These are phyloP conservation scores for Cantharis rustica DNA, from an alignment of 2,888 invertebrate genomes.

Conservation along the genomic window DNA sequence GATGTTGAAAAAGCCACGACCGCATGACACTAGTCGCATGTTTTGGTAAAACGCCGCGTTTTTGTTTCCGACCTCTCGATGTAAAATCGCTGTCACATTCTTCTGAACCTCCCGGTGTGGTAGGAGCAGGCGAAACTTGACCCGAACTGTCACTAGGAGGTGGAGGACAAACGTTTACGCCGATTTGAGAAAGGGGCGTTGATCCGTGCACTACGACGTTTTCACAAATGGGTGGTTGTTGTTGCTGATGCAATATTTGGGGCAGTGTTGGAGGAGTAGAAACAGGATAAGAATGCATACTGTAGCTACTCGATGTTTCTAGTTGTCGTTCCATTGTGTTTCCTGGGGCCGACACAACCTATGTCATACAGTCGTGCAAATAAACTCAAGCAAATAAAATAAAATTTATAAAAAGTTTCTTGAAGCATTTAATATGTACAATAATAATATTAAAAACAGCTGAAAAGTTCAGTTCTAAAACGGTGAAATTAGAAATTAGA, in stretches of 20 bases:
- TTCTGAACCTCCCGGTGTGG: constrained; percentile 63
- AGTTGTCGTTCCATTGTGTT: constrained; percentile 42
- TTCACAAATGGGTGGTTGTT: constrained; percentile 54
- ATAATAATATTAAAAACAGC: neutral
- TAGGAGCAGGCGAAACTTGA: constrained; percentile 65
- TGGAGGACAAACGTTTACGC: constrained; percentile 69
- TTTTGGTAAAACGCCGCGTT: constrained; percentile 91
- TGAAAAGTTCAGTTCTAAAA: too few relatives aligned
- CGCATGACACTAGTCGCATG: constrained; percentile 96
- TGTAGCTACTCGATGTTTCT: constrained; percentile 49
- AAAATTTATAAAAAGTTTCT: neutral
- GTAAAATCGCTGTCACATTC: constrained; percentile 61
- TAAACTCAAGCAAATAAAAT: constrained; percentile 4
- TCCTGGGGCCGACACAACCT: constrained; percentile 49
- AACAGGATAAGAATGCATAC: constrained; percentile 44
- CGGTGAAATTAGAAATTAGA: too few relatives aligned
- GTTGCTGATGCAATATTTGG: constrained; percentile 42
- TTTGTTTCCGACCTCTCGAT: constrained; percentile 65
- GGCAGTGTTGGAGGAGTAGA: constrained; percentile 49
- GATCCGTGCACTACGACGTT: constrained; percentile 75
- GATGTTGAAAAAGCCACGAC: constrained; percentile 95
- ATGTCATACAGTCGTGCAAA: constrained; percentile 12
- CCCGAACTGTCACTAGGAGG: constrained; percentile 62
- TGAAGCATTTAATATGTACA: neutral
- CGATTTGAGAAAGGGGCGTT: constrained; percentile 86